Conservation (phyloP, 1,140 invertebrate species). For the Trichogramma pretiosum region DNA sequence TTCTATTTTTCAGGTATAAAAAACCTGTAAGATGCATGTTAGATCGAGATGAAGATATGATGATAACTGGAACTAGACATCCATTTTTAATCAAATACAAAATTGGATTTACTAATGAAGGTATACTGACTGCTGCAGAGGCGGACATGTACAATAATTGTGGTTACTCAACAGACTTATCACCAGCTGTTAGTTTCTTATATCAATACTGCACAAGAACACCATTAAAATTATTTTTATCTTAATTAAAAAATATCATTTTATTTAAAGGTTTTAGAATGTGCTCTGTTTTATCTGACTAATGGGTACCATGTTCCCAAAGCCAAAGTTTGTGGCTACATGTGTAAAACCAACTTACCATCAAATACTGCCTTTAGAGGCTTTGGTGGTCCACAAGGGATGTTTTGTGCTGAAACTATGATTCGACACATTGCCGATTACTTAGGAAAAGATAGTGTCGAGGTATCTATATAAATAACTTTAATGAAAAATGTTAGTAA, state of each 20-base stretch:
- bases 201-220: neutral
- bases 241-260: constrained; percentile 3
- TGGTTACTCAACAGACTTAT: constrained; percentile 76
- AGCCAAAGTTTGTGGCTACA: constrained; percentile 55
- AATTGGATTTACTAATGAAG: constrained; percentile 66
- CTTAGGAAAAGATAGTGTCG: constrained; percentile 50
- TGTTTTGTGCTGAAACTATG: constrained; percentile 74
- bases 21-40: constrained; percentile 79
- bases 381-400: constrained; percentile 83
- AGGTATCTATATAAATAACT: neutral
- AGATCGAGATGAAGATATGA: constrained; percentile 92
- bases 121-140: constrained; percentile 62
- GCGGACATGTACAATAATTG: constrained; percentile 73
- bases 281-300: constrained; percentile 68
- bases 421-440: constrained; percentile 66
- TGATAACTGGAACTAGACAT: constrained; percentile 76
- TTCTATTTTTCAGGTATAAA: constrained; percentile 49
- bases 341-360: constrained; percentile 77
- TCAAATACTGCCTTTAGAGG: constrained; percentile 86
- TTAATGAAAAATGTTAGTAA: neutral
- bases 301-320: constrained; percentile 72
- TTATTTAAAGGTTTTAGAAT: constrained; percentile 57
- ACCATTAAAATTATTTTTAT: neutral
- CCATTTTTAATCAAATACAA: constrained; percentile 84
- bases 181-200: constrained; percentile 56